Evolutionary conservation across 2,888 invertebrate genomes (phyloP).

Genomic region (Euplexia lucipara): DNA sequence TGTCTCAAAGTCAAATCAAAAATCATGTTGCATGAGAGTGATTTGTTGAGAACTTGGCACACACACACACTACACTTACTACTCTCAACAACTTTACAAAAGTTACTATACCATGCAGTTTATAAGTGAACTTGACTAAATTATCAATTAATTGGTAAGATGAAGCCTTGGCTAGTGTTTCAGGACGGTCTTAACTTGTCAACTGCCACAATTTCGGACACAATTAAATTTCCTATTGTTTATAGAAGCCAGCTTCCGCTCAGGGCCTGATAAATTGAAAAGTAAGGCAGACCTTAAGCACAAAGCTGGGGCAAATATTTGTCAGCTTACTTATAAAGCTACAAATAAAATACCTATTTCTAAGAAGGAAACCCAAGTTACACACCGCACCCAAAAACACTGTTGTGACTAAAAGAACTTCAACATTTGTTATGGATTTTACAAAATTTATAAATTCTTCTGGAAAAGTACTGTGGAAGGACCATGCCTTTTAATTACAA

Average conservation of each 20-base stretch:
- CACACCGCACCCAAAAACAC: neutral
- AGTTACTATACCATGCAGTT: constrained; percentile 14
- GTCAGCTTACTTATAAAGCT: too few relatives aligned
- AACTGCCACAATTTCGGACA: too few relatives aligned
- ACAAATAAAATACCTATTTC: neutral
- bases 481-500: neutral
- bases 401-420: too few relatives aligned
- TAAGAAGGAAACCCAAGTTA: neutral
- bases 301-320: too few relatives aligned
- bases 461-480: too few relatives aligned
- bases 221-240: too few relatives aligned
- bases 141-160: neutral
- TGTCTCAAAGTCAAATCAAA: constrained; percentile 36
- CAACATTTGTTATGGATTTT: neutral
- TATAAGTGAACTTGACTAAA: too few relatives aligned
- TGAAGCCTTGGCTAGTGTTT: neutral
- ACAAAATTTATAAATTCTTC: neutral
- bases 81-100: neutral
- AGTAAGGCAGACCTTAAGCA: too few relatives aligned
- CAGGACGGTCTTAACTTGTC: too few relatives aligned
- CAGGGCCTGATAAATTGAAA: too few relatives aligned
- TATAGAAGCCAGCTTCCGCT: too few relatives aligned
- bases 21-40: constrained; percentile 29
- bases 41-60: neutral
- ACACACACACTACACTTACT: neutral